phyloP scores from a whole-genome alignment of 2,797 vertebrate species.

The Basileuterus tristriatus region DNA sequence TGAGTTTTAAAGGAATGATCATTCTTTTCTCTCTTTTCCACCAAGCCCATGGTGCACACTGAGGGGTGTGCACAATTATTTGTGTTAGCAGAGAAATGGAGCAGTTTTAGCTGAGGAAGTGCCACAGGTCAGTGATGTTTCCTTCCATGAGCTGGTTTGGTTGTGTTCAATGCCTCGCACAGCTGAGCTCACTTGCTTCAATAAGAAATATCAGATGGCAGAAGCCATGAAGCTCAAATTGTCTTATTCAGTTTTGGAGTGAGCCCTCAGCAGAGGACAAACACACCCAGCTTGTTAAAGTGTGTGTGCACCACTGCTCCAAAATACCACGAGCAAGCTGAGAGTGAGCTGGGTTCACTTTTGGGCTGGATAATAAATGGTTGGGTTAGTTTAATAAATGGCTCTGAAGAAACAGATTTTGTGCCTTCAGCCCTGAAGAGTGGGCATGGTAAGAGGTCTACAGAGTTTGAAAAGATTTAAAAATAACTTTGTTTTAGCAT shows the following conservation, averaged over 20 bases:
- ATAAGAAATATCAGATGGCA: neutral
- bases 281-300: neutral
- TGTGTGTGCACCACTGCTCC: neutral
- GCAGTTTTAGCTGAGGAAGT: neutral
- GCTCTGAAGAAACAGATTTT: neutral
- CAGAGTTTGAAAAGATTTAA: neutral
- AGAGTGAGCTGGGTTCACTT: neutral
- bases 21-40: neutral
- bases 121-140: neutral
- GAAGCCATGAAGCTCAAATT: neutral
- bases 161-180: neutral
- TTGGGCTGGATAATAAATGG: neutral
- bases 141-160: neutral
- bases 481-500: neutral
- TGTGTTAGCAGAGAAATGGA: neutral
- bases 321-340: neutral
- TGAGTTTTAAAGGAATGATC: neutral
- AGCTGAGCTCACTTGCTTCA: neutral
- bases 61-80: neutral
- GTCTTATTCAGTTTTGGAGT: neutral
- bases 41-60: accelerated
- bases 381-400: neutral
- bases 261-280: neutral
- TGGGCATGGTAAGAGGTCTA: neutral
- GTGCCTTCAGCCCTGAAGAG: neutral